phyloP scores from a whole-genome alignment of 2,888 invertebrate genomes.

The Onchidella celtica region DNA sequence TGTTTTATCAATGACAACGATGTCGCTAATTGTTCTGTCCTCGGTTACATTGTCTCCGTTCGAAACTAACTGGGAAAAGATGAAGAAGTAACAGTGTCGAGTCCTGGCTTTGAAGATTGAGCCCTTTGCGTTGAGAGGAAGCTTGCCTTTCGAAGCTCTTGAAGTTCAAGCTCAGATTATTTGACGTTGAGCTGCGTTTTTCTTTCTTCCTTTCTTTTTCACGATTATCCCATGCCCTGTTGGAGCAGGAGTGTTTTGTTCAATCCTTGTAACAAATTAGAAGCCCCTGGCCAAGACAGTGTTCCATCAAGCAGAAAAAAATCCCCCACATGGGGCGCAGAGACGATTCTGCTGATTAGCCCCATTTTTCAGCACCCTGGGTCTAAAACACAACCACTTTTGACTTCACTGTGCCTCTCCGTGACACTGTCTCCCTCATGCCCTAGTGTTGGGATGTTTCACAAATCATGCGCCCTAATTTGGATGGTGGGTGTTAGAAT shows the following conservation, averaged over 20 bases:
- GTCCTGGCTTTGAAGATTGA: background rate
- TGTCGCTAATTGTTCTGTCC: background rate
- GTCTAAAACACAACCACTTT: slow-evolving; percentile 14
- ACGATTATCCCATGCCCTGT: background rate
- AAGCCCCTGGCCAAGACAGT: background rate
- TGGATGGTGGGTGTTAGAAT: background rate
- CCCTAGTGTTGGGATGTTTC: background rate
- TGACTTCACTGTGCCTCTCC: background rate
- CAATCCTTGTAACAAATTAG: background rate
- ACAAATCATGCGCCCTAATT: slow-evolving; percentile 11
- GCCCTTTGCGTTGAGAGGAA: background rate
- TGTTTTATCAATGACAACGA: background rate
- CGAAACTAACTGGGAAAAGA: background rate
- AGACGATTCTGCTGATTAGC: background rate
- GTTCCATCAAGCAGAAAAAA: background rate
- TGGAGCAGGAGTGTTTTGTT: background rate
- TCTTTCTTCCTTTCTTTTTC: background rate
- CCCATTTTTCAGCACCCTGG: background rate
- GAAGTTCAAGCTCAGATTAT: no score
- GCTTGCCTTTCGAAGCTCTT: background rate
- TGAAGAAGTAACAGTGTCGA: background rate
- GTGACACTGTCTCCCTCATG: background rate
- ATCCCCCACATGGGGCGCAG: background rate
- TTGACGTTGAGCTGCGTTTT: background rate
- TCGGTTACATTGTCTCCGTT: background rate